Base-by-base conservation (phyloP, 2,113 vertebrate genomes). In the Epinephelus fuscoguttatus region DNA sequence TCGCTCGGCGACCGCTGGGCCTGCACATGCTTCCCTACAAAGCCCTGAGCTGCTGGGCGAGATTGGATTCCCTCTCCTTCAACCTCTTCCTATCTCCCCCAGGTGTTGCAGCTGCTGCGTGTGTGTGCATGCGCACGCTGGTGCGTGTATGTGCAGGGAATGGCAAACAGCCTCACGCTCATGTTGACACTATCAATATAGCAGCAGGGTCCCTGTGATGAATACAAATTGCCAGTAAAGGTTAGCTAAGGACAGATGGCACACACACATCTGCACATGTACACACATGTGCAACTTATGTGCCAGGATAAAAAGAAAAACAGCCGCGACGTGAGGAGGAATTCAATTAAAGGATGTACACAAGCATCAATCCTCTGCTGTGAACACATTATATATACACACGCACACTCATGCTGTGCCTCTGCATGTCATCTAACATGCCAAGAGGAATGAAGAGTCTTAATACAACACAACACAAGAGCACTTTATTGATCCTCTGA, bases 161-260 rank as follows among this genome's bases (percentile, higher is more conserved):
- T 88, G 75, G 85, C 74, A 88, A 86, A 78, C 60, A 56, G 75
- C 73, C 69, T 57, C 80, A 42, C 45, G 33, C 76, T 82, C 64
- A 50, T 88, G 88, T 93, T 93, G 87, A 89, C 89, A 88, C 88
- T 86, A 87, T 90, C 90, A 88, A 89, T 85, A 88, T 21, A 47
- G 68, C 60, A 79, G 74, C 88, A 42, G 4, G 45, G 57, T 47
- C 23, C 55, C 53, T 90, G 85, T 86, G 88, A 85, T 88, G 92
- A 93, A 92, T 91, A 92, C 84, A 90, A 90, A 92, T 84, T n/a
- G 23, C 37, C 4, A 30, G 69, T 33, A 86, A 88, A 90, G 86
- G 92, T 90, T 88, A 88, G 75, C 61, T 88, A 66, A 90, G 87
- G 89, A 92, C 77, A 75, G 66, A 45, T 56, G 37, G 1, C 53